A percentile compares a stretch with the other conserved stretches of the same genome.
These are phyloP conservation scores for Lasioglossum lativentre DNA, from an alignment of 2,888 invertebrate species.

Conservation along the genomic window DNA sequence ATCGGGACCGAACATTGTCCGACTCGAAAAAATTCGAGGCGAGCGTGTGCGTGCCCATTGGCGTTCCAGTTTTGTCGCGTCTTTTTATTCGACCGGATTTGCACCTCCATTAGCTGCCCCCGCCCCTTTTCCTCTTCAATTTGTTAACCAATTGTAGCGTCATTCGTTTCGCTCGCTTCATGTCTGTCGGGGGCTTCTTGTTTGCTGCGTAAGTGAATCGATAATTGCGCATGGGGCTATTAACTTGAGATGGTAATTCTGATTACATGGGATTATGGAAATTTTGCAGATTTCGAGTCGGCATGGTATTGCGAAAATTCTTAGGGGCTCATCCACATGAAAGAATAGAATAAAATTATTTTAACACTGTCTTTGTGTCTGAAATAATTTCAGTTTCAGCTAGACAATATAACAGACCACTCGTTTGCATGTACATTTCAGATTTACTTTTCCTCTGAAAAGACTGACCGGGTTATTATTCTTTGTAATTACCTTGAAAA, in stretches of 20 bases:
- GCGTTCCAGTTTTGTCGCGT: background rate
- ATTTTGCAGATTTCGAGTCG: background rate
- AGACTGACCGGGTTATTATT: no score
- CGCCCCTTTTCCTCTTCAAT: background rate
- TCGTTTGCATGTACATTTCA: no score
- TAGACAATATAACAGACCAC: background rate
- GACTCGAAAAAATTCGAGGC: slow-evolving; percentile 25
- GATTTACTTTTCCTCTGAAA: no score
- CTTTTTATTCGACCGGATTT: slow-evolving; percentile 3
- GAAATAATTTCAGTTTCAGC: background rate
- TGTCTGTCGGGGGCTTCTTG: background rate
- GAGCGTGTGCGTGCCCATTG: background rate
- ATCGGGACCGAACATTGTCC: slow-evolving; percentile 34
- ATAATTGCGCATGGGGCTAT: background rate
- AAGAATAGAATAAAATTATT: background rate
- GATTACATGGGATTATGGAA: background rate
- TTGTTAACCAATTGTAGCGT: background rate
- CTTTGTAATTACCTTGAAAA: no score
- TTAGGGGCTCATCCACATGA: no score
- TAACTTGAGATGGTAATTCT: background rate
- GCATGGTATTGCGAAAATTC: background rate
- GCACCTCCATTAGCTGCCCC: background rate
- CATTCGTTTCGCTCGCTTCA: background rate
- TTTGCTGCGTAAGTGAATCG: background rate
- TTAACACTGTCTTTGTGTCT: background rate